Base-by-base conservation (phyloP, 1,140 invertebrate species). In the Pantala flavescens region DNA sequence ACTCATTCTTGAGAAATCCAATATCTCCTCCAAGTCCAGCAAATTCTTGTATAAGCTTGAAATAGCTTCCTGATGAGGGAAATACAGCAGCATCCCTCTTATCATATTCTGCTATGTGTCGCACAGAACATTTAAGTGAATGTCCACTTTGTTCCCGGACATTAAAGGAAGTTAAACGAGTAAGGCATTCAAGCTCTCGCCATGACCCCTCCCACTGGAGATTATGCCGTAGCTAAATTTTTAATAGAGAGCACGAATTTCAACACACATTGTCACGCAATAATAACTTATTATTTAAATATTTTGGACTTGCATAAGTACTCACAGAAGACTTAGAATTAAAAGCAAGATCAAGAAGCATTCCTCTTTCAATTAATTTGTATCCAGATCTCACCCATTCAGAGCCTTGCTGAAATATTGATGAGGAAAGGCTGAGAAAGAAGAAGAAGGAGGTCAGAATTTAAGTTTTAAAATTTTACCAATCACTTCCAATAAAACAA, bases 1-100 rank as follows among this genome's bases (percentile, higher is more conserved):
- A 79, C 79, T 96, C 93, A 77, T 93, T 92, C 82, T 94, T 94
- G 0, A 95, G 79, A 82, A 94, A 95, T 23, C 91, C 90, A 43
- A 94, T 89, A 81, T 95, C 90, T 5, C 95, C 95, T 23, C 94
- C 95, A 0, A 96, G 81, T 0, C 95, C 93, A 71, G 94, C 93
- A 80, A 93, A 83, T 86, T 97, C 95, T 77, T 90, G 86, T 10
- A 85, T 87, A 73, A 89, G 84, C 81, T 90, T 88, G 23, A 94
- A 82, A 73, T 91, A 84, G 23, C 85, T 83, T 21, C 95, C 94
- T 75, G 79, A 81, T 24, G 85, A 87, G 0, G 95, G 94, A 81
- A 96, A 91, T 77, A 95, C 88, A 23, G 83, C 78, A 76, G 91
- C 88, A 82, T 97, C 92, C 76, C 94, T 85, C 75, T 87, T 88